A percentile compares a stretch with the other conserved stretches of the same genome.
These are phyloP conservation scores for Psococerastis gibbosa DNA, from an alignment of 2,888 invertebrate genomes.

Conservation along the genomic window DNA sequence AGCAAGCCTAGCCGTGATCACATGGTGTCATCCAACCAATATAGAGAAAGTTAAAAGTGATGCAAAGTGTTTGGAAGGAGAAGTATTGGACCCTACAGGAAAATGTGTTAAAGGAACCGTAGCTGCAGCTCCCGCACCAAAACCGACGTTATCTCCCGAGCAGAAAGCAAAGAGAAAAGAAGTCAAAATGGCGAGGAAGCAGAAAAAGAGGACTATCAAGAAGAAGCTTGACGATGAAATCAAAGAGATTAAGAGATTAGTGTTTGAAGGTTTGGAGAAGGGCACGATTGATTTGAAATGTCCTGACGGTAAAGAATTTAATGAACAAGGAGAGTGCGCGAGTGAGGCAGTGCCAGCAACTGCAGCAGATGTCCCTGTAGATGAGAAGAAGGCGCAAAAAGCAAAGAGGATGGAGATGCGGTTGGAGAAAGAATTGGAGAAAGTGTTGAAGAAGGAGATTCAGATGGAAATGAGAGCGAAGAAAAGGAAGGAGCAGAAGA, in stretches of 20 bases:
- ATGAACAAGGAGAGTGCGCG: not conserved
- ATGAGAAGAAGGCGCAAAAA: not conserved
- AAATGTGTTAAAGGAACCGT: not conserved
- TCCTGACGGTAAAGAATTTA: not conserved
- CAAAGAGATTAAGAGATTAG: not conserved
- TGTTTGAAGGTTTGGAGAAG: not conserved
- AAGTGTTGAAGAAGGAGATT: not conserved
- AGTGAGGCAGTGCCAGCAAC: not conserved
- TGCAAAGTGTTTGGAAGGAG: not conserved
- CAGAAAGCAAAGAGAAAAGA: not conserved
- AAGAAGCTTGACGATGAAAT: not conserved
- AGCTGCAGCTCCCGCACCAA: not conserved
- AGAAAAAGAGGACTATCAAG: not conserved
- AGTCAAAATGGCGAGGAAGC: not conserved
- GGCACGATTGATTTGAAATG: not conserved
- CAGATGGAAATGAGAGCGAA: not conserved
- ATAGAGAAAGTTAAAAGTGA: not conserved
- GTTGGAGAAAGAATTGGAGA: not conserved
- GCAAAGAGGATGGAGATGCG: not conserved
- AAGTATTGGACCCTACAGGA: not conserved
- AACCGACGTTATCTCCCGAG: not conserved
- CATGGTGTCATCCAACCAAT: not conserved
- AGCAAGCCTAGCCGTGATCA: not conserved
- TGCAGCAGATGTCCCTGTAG: not conserved
- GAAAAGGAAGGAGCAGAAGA: not conserved